Evolutionary conservation across 2,888 invertebrate species (phyloP).

Genomic region (Tuberolachnus salignus): DNA sequence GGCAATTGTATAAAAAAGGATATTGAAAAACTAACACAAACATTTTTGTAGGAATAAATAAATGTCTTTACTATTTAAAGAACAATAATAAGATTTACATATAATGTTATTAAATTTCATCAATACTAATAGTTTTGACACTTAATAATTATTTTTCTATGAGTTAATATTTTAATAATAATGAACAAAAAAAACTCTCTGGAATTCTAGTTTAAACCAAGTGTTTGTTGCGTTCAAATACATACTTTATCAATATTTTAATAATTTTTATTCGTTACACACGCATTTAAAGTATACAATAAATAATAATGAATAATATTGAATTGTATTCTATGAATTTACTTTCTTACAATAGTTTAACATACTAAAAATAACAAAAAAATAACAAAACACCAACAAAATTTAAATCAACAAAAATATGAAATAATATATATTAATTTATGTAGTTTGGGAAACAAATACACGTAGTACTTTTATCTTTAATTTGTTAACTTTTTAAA

Average conservation of each 20-base stretch:
- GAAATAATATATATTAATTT: conserved; percentile 7
- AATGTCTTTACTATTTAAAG: conserved; percentile 27
- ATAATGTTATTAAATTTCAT: conserved; percentile 21
- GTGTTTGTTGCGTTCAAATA: neutral
- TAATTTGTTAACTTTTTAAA: conserved; percentile 9
- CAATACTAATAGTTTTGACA: conserved; percentile 13
- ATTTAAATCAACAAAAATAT: conserved; percentile 32
- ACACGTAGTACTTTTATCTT: neutral
- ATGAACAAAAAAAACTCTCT: neutral
- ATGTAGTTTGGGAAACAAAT: conserved; percentile 15
- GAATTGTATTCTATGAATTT: neutral
- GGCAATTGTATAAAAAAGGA: too few species aligned
- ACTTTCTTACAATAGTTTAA: neutral
- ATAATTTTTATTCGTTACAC: neutral
- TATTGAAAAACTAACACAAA: neutral
- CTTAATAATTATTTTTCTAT: neutral
- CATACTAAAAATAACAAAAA: conserved; percentile 12
- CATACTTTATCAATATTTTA: neutral
- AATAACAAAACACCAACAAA: conserved; percentile 27
- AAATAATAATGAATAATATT: conserved; percentile 5
- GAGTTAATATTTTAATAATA: conserved; percentile 19
- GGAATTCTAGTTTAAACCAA: neutral
- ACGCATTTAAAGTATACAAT: conserved; percentile 7
- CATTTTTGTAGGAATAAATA: conserved; percentile 16
- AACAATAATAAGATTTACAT: conserved; percentile 27